Evolutionary conservation across 1,140 invertebrate genomes (phyloP).

Genomic region (Tachypleus tridentatus): DNA sequence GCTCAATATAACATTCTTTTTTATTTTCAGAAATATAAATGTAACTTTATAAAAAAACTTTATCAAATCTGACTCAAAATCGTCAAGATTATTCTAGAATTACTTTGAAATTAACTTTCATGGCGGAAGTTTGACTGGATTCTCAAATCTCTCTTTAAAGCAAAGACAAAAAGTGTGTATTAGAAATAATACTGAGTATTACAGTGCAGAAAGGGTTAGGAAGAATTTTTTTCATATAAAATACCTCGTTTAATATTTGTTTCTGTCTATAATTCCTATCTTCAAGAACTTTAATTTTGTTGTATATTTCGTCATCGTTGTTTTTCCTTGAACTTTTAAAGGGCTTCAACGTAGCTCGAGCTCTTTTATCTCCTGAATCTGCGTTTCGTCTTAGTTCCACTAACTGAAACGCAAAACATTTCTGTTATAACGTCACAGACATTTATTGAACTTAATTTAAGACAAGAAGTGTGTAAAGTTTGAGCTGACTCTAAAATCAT

Average conservation of each 20-base stretch:
- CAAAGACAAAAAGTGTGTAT: too few species aligned
- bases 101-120: too few species aligned
- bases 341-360: conserved; percentile 41
- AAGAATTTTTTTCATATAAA: too few species aligned
- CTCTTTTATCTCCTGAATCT: conserved; percentile 61
- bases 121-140: too few species aligned
- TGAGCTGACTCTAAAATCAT: conserved; percentile 9
- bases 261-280: conserved; percentile 35
- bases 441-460: conserved; percentile 12
- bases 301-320: conserved; percentile 30
- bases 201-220: too few species aligned
- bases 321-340: conserved; percentile 30
- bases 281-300: conserved; percentile 32
- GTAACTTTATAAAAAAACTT: too few species aligned
- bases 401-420: conserved; percentile 42
- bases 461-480: conserved; percentile 14
- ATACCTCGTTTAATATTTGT: conserved; percentile 32
- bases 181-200: too few species aligned
- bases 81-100: too few species aligned
- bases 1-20: too few species aligned
- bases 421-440: not conserved
- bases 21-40: too few species aligned
- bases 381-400: conserved; percentile 80
- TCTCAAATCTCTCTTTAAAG: too few species aligned
- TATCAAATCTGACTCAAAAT: too few species aligned